A percentile compares a stretch with the other conserved stretches of the same genome.
phyloP scores from a whole-genome alignment of 2,113 vertebrate genomes.

The Mormyrus iriodes region DNA sequence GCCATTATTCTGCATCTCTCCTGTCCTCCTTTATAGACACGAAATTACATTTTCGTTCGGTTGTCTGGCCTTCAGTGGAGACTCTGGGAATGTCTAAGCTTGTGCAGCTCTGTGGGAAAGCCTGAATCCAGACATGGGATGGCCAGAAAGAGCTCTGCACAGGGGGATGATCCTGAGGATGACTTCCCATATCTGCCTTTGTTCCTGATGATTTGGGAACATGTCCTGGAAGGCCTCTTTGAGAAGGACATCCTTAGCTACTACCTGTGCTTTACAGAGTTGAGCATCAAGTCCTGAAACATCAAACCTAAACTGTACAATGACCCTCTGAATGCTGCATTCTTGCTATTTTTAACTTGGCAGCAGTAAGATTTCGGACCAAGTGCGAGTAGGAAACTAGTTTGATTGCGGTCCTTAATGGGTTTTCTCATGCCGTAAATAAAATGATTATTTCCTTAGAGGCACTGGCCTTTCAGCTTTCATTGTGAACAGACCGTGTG shows the following conservation, averaged over 20 bases:
- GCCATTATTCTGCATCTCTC: constrained; percentile 12
- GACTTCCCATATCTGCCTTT: constrained; percentile 16
- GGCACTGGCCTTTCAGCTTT: background rate
- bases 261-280: constrained; percentile 40
- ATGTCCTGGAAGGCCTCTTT: background rate
- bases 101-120: constrained; percentile 46
- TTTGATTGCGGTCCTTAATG: constrained; percentile 47
- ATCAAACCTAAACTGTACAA: constrained; percentile 38
- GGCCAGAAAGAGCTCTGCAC: constrained; percentile 34
- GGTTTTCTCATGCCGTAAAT: constrained; percentile 31
- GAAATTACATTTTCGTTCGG: constrained; percentile 41
- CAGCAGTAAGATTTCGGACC: constrained; percentile 35
- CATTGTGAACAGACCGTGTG: background rate
- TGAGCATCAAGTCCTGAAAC: constrained; percentile 30
- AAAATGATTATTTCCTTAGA: constrained; percentile 48
- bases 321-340: constrained; percentile 50
- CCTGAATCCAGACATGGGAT: constrained; percentile 43
- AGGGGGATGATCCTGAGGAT: constrained; percentile 33
- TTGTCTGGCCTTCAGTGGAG: constrained; percentile 43
- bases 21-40: constrained; percentile 23
- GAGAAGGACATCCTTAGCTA: constrained; percentile 31
- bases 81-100: constrained; percentile 47
- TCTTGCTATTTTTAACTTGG: constrained; percentile 47
- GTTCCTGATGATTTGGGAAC: background rate
- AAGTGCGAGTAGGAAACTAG: constrained; percentile 49